These are phyloP conservation scores for Oncorhynchus mykiss DNA, from an alignment of 2,113 vertebrate genomes.

Conservation along the genomic window DNA sequence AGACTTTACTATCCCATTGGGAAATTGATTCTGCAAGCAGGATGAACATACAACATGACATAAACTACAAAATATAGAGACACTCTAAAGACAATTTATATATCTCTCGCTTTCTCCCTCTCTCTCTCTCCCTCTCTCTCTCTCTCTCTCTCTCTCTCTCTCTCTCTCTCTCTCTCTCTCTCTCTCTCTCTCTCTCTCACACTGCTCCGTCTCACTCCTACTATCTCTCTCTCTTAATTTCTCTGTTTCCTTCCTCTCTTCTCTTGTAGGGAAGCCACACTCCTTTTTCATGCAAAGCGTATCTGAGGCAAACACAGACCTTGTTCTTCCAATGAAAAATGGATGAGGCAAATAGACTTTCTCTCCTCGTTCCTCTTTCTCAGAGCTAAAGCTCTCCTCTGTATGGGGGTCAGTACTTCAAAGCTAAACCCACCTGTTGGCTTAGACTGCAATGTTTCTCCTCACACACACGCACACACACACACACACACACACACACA, in stretches of 20 bases:
- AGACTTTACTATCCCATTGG: not conserved
- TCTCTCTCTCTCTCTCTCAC: too few species aligned
- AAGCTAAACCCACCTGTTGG: too few species aligned
- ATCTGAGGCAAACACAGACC: not conserved
- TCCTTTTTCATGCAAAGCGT: slow-evolving; percentile 1
- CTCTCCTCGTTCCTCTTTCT: not conserved
- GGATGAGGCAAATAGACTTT: not conserved
- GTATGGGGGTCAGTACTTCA: not conserved
- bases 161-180: too few species aligned
- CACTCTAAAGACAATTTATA: not conserved
- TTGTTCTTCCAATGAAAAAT: not conserved
- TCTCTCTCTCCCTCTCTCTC: too few species aligned
- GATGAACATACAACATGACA: too few species aligned
- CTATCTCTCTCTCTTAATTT: not conserved
- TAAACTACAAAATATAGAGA: too few species aligned
- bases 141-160: too few species aligned
- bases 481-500: not conserved
- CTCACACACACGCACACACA: not conserved
- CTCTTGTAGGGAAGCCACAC: not conserved
- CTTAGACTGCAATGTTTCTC: too few species aligned
- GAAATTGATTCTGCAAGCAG: too few species aligned
- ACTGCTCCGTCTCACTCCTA: too few species aligned
- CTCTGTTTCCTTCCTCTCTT: not conserved
- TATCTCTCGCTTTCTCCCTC: not conserved
- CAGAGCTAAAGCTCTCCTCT: not conserved